A percentile compares a stretch with the other conserved stretches of the same genome.
Evolutionary conservation across 2,888 invertebrate genomes (phyloP).

Genomic region (Agrochola lychnidis): DNA sequence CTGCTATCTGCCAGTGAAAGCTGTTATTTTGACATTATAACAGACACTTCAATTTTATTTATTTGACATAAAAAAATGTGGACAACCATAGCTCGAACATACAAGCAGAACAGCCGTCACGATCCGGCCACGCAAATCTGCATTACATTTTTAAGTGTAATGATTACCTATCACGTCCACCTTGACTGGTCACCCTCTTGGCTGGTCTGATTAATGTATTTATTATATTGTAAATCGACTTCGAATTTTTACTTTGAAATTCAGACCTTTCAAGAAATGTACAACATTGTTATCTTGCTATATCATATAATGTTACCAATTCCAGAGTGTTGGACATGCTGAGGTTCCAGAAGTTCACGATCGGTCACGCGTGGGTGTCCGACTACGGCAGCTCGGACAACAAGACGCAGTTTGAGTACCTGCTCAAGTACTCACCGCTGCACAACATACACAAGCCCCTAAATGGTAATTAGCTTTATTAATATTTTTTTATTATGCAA

Average conservation of each 20-base stretch:
- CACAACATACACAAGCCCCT: conserved; percentile 95
- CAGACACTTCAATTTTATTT: too few species aligned
- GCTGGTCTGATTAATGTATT: background rate
- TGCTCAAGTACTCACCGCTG: conserved; percentile 97
- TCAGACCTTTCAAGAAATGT: background rate
- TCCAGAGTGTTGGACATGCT: conserved; percentile 98
- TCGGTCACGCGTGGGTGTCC: conserved; percentile 98
- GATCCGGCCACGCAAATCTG: background rate
- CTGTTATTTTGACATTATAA: too few species aligned
- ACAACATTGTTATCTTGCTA: background rate
- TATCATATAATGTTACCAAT: background rate
- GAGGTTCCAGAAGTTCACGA: conserved; percentile 99
- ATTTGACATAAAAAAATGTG: background rate
- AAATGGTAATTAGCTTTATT: conserved; percentile 75
- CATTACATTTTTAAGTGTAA: too few species aligned
- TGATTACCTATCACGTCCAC: background rate
- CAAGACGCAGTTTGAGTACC: conserved; percentile 95
- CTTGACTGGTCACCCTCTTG: background rate
- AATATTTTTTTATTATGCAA: too few species aligned
- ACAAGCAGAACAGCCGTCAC: background rate
- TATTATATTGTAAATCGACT: background rate
- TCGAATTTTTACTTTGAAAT: background rate
- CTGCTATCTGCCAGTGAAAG: too few species aligned
- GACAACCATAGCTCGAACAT: background rate
- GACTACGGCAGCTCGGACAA: conserved; percentile 98